phyloP scores from a whole-genome alignment of 1,140 invertebrate species.

The Sycophaga agraensis region DNA sequence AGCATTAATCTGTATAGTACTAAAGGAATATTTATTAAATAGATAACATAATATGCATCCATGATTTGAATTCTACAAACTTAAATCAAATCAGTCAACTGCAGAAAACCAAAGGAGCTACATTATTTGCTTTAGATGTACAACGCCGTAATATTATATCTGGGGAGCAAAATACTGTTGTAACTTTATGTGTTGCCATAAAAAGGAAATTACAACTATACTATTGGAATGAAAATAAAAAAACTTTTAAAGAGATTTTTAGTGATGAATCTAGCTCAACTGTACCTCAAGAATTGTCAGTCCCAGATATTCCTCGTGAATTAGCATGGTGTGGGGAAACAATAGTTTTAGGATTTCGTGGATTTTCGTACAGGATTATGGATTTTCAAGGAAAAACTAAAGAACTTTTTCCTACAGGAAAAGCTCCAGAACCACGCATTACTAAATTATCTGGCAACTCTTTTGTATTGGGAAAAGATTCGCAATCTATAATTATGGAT shows the following conservation, averaged over 20 bases:
- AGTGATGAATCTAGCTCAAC: constrained; percentile 56
- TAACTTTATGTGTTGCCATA: constrained; percentile 86
- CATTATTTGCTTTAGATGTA: constrained; percentile 81
- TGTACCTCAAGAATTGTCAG: constrained; percentile 59
- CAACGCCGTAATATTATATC: constrained; percentile 67
- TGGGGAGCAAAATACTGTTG: constrained; percentile 71
- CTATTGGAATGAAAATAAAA: constrained; percentile 78
- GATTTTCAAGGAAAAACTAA: constrained; percentile 64
- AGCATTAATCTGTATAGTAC: neutral
- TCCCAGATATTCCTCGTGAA: constrained; percentile 81
- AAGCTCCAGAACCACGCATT: constrained; percentile 81
- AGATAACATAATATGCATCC: constrained; percentile 83
- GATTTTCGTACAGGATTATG: constrained; percentile 52
- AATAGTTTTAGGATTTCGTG: constrained; percentile 51
- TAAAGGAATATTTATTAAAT: constrained; percentile 35
- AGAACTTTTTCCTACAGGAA: constrained; percentile 85
- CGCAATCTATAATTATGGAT: constrained; percentile 81
- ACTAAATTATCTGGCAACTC: constrained; percentile 72
- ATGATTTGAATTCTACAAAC: constrained; percentile 79
- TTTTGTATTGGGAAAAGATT: constrained; percentile 79
- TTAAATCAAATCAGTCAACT: constrained; percentile 77
- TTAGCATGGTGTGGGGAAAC: constrained; percentile 72
- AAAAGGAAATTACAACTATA: constrained; percentile 85
- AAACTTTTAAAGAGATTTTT: constrained; percentile 74
- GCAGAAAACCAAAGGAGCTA: constrained; percentile 82